Evolutionary conservation across 2,888 invertebrate species (phyloP).

Genomic region (Stomorhina lunata): DNA sequence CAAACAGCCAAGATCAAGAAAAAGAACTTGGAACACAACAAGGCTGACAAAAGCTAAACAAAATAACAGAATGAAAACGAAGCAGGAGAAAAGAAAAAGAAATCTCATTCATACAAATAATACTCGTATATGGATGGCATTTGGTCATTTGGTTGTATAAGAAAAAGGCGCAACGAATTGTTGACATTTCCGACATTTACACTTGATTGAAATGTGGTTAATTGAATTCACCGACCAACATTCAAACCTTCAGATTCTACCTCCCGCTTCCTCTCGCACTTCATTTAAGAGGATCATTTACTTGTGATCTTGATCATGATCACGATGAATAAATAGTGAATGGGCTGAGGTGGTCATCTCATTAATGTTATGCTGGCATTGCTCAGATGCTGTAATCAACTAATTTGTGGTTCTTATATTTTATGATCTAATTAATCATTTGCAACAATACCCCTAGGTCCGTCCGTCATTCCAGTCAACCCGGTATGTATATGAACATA

Average conservation of each 20-base stretch:
- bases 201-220: slow-evolving; percentile 72
- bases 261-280: slow-evolving; percentile 1
- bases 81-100: background rate
- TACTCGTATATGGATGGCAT: slow-evolving; percentile 60
- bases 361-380: slow-evolving; percentile 52
- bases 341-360: slow-evolving; percentile 44
- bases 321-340: slow-evolving; percentile 18
- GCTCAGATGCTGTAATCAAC: slow-evolving; percentile 63
- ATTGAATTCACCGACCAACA: slow-evolving; percentile 68
- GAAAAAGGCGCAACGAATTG: slow-evolving; percentile 69
- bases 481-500: too few species aligned
- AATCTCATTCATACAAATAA: background rate
- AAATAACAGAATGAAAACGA: background rate
- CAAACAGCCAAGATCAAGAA: slow-evolving; percentile 50
- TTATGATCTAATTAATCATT: slow-evolving; percentile 66
- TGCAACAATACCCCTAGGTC: slow-evolving; percentile 52
- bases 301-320: background rate
- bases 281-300: slow-evolving; percentile 21
- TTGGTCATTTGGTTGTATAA: slow-evolving; percentile 57
- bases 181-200: slow-evolving; percentile 71
- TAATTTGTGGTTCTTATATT: slow-evolving; percentile 59
- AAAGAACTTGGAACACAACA: slow-evolving; percentile 16
- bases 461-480: too few species aligned
- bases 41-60: background rate
- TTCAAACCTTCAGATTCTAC: slow-evolving; percentile 25